Base-by-base conservation (phyloP, 2,888 invertebrate species). In the Idaea dimidiata region DNA sequence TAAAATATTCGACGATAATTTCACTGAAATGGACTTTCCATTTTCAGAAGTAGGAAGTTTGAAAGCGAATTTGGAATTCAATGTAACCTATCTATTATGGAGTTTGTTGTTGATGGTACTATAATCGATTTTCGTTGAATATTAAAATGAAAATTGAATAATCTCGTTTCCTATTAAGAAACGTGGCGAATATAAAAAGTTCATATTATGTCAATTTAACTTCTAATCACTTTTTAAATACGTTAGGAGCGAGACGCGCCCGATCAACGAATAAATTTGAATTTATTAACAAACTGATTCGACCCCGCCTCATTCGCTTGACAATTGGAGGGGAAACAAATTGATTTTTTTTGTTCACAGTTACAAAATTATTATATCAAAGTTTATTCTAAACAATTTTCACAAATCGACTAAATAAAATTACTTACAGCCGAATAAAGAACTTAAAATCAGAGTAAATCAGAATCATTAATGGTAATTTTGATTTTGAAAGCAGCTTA, bases 191-290 rank as follows among this genome's bases (percentile, higher is more conserved):
- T 79, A 89, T 88, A 91, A 91, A 91, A 91, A 92, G 86, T 91
- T 90, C 89, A 86, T 91, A 91, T 89, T 91, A 91, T 92, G 91
- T 90, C 92, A 92, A 91, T 92, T 88, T 87, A 87, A 91, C 84
- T 90, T 91, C 87, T 92, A 92, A 92, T 91, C 90, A 90, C 90
- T 92, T 92, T 92, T 91, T 91, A 91, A 92, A 91, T 86, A 80
- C 89, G 89, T 92, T 92, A 91, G 88, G 76, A 81, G 76, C 77
- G 83, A 85, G 84, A 84, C 81, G 81, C 81, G 82, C 78, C 84
- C 82, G 89, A 91, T 91, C 90, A 83, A 82, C 87, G 92, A 92
- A 92, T 92, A 91, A 89, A 92, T 92, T 91, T 91, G 89, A 91
- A 92, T 92, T 82, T 86, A 89, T 91, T 91, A 91, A 84, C 84